phyloP scores from a whole-genome alignment of 1,140 invertebrate species.

The Bombus waltoni region DNA sequence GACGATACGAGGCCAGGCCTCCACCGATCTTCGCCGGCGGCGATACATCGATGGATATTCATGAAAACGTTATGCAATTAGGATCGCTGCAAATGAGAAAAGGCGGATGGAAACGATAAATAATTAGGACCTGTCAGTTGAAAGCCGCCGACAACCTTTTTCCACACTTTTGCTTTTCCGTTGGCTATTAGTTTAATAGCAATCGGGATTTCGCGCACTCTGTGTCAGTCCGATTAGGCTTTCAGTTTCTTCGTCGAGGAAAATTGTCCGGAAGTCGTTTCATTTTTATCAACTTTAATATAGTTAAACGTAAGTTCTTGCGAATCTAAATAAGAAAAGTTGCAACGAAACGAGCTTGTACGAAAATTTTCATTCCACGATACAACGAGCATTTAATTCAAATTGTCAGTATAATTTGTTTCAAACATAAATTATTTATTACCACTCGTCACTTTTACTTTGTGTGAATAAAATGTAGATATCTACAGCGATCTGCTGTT shows the following conservation, averaged over 20 bases:
- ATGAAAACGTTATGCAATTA: conserved; percentile 29
- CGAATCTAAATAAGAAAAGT: background rate
- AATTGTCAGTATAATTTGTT: background rate
- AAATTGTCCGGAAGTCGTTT: background rate
- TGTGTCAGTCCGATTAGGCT: background rate
- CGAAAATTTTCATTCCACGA: background rate
- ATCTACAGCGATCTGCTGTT: background rate
- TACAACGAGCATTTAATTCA: background rate
- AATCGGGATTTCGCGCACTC: background rate
- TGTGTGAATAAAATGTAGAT: background rate
- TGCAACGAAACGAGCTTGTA: background rate
- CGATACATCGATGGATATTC: conserved; percentile 32
- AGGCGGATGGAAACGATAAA: conserved; percentile 19
- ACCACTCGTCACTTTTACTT: background rate
- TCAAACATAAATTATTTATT: background rate
- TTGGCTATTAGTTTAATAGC: no score
- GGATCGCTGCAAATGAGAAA: background rate
- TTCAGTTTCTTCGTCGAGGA: background rate
- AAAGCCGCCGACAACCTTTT: background rate
- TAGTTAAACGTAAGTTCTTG: background rate
- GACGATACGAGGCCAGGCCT: background rate
- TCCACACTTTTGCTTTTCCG: background rate
- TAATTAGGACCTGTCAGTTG: conserved; percentile 3
- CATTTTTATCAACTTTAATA: background rate
- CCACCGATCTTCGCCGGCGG: background rate